phyloP scores from a whole-genome alignment of 2,888 invertebrate species.

The Xestobium rufovillosum region DNA sequence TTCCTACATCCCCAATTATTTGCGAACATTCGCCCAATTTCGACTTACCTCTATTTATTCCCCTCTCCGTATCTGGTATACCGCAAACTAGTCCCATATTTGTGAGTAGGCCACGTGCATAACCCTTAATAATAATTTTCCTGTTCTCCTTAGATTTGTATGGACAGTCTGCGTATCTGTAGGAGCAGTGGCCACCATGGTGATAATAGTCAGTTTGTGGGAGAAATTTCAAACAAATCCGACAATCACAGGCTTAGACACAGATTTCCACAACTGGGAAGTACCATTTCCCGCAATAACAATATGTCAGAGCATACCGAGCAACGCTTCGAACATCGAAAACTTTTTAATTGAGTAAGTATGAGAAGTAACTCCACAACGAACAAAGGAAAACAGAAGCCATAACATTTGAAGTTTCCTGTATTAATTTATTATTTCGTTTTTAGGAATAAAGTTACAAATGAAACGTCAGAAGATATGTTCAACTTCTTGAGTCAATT shows the following conservation, averaged over 20 bases:
- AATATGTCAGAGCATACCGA: conserved; percentile 49
- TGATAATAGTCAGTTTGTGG: conserved; percentile 72
- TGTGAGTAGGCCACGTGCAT: too few relatives aligned
- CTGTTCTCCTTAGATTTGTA: conserved; percentile 63
- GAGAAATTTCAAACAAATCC: conserved; percentile 79
- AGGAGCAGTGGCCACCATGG: conserved; percentile 63
- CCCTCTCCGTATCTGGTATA: too few relatives aligned
- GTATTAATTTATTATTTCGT: too few relatives aligned
- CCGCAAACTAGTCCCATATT: too few relatives aligned
- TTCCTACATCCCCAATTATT: too few relatives aligned
- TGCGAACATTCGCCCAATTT: too few relatives aligned
- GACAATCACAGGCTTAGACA: conserved; percentile 72
- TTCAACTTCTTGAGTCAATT: conserved; percentile 18
- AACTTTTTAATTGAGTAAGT: conserved; percentile 24
- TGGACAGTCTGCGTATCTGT: conserved; percentile 68
- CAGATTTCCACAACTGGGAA: conserved; percentile 74
- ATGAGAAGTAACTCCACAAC: conserved; percentile 1
- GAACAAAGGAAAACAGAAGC: too few relatives aligned
- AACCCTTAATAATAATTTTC: too few relatives aligned
- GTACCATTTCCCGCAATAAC: conserved; percentile 69
- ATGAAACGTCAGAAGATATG: too few relatives aligned
- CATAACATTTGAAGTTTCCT: too few relatives aligned
- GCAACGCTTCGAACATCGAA: conserved; percentile 28
- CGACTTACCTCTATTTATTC: too few relatives aligned
- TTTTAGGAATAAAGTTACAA: too few relatives aligned